phyloP scores from a whole-genome alignment of 2,797 vertebrate species.

The Champsocephalus gunnari region DNA sequence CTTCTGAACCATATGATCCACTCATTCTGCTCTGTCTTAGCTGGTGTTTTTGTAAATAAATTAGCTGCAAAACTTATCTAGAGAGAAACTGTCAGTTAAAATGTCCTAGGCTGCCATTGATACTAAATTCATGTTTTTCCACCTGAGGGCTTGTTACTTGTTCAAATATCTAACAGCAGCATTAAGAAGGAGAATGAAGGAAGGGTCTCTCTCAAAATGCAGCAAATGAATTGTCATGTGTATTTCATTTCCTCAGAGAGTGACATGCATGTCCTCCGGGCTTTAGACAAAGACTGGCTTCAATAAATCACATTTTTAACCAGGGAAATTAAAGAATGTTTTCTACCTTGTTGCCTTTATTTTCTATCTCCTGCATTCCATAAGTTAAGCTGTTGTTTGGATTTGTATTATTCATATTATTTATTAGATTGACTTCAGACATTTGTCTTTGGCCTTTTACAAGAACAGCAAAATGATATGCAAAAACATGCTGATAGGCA shows the following conservation, averaged over 20 bases:
- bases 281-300: constrained; percentile 43
- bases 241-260: constrained; percentile 56
- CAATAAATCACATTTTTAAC: constrained; percentile 51
- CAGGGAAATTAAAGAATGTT: constrained; percentile 72
- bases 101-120: constrained; percentile 17
- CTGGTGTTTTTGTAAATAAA: constrained; percentile 3
- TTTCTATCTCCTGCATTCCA: constrained; percentile 33
- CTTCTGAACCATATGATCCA: constrained; percentile 29
- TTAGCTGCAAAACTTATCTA: constrained; percentile 7
- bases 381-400: constrained; percentile 22
- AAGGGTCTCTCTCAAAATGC: constrained; percentile 26
- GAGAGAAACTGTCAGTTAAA: constrained; percentile 13
- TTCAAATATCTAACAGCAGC: constrained; percentile 31
- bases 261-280: constrained; percentile 37
- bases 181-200: constrained; percentile 10
- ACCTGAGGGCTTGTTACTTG: not conserved
- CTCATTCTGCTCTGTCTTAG: constrained; percentile 34
- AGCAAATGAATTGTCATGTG: constrained; percentile 27
- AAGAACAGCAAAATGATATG: no score
- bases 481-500: no score
- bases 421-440: no score
- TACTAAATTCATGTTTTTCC: constrained; percentile 21
- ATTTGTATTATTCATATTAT: not conserved
- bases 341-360: constrained; percentile 33
- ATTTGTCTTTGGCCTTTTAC: no score